Percentiles rank a stretch among this genome's conserved stretches.
These are phyloP conservation scores for Tragulus kanchil DNA, from an alignment of 2,113 vertebrate species.

Conservation along the genomic window DNA sequence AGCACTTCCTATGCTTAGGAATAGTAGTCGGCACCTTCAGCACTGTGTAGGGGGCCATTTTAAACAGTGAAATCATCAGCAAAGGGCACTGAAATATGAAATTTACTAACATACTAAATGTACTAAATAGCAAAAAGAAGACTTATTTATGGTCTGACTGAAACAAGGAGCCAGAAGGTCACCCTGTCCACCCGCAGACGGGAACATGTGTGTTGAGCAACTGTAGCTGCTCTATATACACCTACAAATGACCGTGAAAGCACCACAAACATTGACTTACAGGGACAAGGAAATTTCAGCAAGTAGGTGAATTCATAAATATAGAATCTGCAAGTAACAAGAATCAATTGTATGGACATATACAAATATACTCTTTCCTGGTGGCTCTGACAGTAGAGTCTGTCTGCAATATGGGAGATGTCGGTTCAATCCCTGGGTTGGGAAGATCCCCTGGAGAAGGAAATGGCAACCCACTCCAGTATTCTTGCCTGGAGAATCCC, in stretches of 20 bases:
- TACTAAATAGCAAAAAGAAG: background rate
- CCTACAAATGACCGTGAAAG: background rate
- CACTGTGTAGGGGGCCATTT: background rate
- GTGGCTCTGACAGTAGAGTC: too few species aligned
- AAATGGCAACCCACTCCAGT: too few species aligned
- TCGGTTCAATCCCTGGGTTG: too few species aligned
- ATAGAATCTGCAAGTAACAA: background rate
- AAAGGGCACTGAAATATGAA: background rate
- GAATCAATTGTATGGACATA: background rate
- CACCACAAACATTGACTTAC: background rate
- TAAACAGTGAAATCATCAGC: background rate
- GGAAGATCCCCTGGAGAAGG: too few species aligned
- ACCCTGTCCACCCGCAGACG: background rate
- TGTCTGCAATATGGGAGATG: too few species aligned
- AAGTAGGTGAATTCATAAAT: background rate
- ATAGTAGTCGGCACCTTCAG: background rate
- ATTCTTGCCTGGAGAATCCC: too few species aligned
- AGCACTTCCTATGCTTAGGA: background rate
- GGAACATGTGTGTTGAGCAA: background rate
- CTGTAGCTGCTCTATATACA: background rate
- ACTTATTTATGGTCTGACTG: background rate
- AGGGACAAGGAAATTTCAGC: background rate
- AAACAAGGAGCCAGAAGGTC: background rate
- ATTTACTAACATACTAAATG: background rate
- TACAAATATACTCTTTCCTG: too few species aligned